These are phyloP conservation scores for Rugalucina vietnamica DNA, from an alignment of 2,888 invertebrate genomes.

Conservation along the genomic window DNA sequence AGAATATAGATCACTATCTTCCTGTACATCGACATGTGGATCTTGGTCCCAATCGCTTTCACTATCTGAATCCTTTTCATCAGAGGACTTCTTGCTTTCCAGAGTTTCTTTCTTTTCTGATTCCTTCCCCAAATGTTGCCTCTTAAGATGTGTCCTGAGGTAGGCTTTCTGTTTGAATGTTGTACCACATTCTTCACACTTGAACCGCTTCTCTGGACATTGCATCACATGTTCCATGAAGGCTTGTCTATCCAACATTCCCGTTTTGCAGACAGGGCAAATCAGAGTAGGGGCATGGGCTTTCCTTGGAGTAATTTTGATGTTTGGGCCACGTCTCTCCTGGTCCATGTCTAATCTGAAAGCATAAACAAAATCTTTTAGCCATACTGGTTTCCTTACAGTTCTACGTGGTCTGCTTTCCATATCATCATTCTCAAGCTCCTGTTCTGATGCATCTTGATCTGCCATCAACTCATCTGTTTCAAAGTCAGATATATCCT, in stretches of 20 bases:
- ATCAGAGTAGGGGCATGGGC: background rate
- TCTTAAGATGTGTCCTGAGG: background rate
- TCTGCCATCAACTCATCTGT: background rate
- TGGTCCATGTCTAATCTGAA: too few species aligned
- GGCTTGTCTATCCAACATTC: background rate
- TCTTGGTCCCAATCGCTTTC: background rate
- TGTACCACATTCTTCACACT: background rate
- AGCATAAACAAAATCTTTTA: too few species aligned
- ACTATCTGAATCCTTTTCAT: background rate
- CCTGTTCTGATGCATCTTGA: background rate
- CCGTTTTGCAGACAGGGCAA: background rate
- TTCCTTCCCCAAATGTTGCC: background rate
- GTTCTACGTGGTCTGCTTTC: background rate
- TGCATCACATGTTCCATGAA: background rate
- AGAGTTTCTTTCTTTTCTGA: background rate
- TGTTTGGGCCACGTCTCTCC: too few species aligned
- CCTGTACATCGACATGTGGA: background rate
- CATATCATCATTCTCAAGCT: background rate
- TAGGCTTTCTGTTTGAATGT: background rate
- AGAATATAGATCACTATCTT: too few species aligned
- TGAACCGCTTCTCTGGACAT: background rate
- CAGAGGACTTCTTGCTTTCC: background rate
- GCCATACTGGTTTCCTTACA: background rate
- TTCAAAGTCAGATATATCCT: background rate
- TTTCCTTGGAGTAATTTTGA: background rate